phyloP scores from a whole-genome alignment of 2,888 invertebrate species.

The Tetramorium bicarinatum region DNA sequence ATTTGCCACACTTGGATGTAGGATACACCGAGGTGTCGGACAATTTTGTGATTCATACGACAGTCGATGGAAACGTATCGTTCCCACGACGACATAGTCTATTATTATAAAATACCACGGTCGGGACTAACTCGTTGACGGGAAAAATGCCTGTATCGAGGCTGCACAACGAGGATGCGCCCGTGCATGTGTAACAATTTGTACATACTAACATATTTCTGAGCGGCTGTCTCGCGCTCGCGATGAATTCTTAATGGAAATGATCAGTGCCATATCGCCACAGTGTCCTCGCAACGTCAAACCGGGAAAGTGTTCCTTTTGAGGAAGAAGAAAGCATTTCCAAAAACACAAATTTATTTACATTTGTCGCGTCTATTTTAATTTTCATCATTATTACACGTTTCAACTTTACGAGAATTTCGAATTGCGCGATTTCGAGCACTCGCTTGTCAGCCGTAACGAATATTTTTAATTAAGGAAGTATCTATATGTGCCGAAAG shows the following conservation, averaged over 20 bases:
- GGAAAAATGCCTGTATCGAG: constrained; percentile 59
- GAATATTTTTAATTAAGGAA: not conserved
- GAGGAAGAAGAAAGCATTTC: not conserved
- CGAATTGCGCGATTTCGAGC: not conserved
- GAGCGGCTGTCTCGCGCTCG: constrained; percentile 69
- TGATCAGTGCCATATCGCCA: not conserved
- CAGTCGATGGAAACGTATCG: constrained; percentile 50
- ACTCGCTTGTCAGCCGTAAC: too few relatives aligned
- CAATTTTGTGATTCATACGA: constrained; percentile 35
- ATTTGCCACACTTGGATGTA: not conserved
- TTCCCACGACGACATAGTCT: constrained; percentile 53
- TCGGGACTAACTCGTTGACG: constrained; percentile 61
- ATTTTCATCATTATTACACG: not conserved
- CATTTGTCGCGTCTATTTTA: not conserved
- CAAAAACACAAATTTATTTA: not conserved
- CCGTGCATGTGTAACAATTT: constrained; percentile 73
- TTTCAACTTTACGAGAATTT: not conserved
- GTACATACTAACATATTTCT: constrained; percentile 68
- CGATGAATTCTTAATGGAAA: constrained; percentile 28
- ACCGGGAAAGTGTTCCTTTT: not conserved
- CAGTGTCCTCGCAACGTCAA: not conserved
- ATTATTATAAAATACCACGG: constrained; percentile 44
- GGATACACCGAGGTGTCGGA: constrained; percentile 2
- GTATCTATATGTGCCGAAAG: not conserved
- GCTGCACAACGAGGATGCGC: constrained; percentile 58